Evolutionary conservation across 2,888 invertebrate genomes (phyloP), one percentile per base, ranked within the genome.

Genomic region (Eupithecia subumbrata): DNA sequence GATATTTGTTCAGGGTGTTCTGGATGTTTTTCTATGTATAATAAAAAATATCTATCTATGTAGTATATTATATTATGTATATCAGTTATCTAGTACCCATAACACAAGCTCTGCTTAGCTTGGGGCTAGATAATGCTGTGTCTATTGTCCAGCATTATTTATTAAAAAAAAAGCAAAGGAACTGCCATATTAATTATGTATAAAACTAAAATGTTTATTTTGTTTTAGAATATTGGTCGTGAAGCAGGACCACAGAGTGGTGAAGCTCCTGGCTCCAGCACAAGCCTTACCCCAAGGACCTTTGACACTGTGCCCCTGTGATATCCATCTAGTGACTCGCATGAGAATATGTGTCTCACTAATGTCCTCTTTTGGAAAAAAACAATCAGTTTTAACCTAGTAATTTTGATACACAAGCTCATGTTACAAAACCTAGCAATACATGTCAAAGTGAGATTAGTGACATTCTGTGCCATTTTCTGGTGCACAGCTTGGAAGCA

Each of bases 181-280:
- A n/a, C n/a, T n/a, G n/a, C n/a, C n/a, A n/a, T n/a, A 9, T 9
- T 52, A 22, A 2, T 37, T 37, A 37, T 9, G 14, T 14, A 63
- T 30, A 30, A 63, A 16, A 63, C 4, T 2, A 34, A 34, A 34
- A 30, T 34, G 64, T 22, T 69, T 70, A 30, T 72, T 79, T 73
- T 70, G 72, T 91, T 91, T 25, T 90, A 95, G 95, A 95, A 95
- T 89, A 86, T 91, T 75, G 93, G 94, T 16, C 93, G 95, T 69
- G 96, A 95, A 84, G 93, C 95, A 76, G 95, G 95, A 16, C 95
- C 95, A 63, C 96, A 96, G 82, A 93, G 96, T 76, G 96, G 96
- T 66, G 96, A 96, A 85, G 96, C 96, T n/a, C 95, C 96, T 0
- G 96, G 96, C 67, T 96, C 96, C 77, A 95, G 95, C 86, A 95